phyloP scores from a whole-genome alignment of 2,113 vertebrate species.

The Coturnix japonica region DNA sequence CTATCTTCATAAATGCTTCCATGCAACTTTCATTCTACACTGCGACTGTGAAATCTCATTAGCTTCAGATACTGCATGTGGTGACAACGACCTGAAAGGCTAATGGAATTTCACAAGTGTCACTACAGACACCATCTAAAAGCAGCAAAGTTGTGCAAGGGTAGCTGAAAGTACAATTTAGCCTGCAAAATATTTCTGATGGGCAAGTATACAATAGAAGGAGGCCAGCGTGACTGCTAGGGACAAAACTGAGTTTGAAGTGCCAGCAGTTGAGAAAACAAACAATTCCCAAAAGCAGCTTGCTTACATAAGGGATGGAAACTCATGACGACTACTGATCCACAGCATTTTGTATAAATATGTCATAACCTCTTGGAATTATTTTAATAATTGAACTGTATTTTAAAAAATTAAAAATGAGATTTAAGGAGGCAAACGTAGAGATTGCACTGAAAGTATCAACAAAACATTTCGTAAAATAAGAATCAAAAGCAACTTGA shows the following conservation, averaged over 20 bases:
- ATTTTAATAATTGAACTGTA: background rate
- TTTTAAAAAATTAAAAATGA: background rate
- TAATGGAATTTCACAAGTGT: background rate
- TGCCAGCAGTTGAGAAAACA: background rate
- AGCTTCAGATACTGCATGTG: background rate
- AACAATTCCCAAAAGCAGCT: background rate
- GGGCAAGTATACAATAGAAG: accelerated
- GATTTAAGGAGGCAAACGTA: background rate
- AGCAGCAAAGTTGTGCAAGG: background rate
- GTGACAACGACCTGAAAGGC: background rate
- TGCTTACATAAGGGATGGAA: background rate
- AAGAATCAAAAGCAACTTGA: background rate
- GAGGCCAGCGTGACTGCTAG: background rate
- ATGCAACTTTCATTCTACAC: background rate
- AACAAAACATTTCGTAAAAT: background rate
- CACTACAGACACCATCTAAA: background rate
- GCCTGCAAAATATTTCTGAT: background rate
- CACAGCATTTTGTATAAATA: background rate
- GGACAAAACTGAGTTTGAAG: background rate
- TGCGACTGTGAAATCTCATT: background rate
- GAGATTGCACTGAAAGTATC: background rate
- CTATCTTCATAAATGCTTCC: background rate
- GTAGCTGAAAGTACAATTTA: background rate
- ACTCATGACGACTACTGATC: background rate
- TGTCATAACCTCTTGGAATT: background rate